Evolutionary conservation across 1,140 invertebrate species (phyloP).

Genomic region (Drosophila pruinosa): DNA sequence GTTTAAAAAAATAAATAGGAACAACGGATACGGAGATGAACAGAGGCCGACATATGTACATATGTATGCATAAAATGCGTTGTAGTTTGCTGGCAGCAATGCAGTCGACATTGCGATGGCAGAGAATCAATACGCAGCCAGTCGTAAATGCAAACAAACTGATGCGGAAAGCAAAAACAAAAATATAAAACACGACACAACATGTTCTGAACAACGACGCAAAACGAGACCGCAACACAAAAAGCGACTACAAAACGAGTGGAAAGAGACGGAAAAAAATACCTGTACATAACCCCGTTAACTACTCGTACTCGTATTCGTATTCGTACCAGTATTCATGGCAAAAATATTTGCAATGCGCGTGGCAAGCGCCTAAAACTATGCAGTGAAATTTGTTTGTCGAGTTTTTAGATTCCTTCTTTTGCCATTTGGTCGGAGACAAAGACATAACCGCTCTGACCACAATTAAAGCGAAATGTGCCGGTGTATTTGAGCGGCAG

Average conservation of each 20-base stretch:
- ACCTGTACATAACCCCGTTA: conserved; percentile 4
- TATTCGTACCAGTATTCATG: conserved; percentile 39
- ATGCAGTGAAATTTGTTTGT: conserved; percentile 51
- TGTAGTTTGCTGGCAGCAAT: neutral
- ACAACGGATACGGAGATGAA: conserved; percentile 35
- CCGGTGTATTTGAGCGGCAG: conserved; percentile 24
- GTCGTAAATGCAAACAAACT: conserved; percentile 41
- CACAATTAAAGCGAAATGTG: conserved; percentile 68
- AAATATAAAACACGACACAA: conserved; percentile 26
- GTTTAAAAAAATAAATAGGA: conserved; percentile 18
- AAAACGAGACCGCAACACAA: conserved; percentile 18
- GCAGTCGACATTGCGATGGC: conserved; percentile 4
- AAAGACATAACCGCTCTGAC: conserved; percentile 70
- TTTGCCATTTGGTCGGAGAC: conserved; percentile 46
- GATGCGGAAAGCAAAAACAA: conserved; percentile 39
- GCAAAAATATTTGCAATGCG: conserved; percentile 42
- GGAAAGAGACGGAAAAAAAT: conserved; percentile 25
- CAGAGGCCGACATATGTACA: conserved; percentile 57
- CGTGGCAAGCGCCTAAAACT: conserved; percentile 50
- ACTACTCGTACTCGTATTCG: too few relatives aligned
- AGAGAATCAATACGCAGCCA: conserved; percentile 66
- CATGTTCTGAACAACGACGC: conserved; percentile 21
- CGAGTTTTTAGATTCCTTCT: conserved; percentile 34
- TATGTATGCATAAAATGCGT: conserved; percentile 70
- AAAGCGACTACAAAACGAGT: conserved; percentile 1